Percentiles rank a stretch among this genome's conserved stretches.
Conservation (phyloP, 2,888 invertebrate species). For the Ceramica pisi region DNA sequence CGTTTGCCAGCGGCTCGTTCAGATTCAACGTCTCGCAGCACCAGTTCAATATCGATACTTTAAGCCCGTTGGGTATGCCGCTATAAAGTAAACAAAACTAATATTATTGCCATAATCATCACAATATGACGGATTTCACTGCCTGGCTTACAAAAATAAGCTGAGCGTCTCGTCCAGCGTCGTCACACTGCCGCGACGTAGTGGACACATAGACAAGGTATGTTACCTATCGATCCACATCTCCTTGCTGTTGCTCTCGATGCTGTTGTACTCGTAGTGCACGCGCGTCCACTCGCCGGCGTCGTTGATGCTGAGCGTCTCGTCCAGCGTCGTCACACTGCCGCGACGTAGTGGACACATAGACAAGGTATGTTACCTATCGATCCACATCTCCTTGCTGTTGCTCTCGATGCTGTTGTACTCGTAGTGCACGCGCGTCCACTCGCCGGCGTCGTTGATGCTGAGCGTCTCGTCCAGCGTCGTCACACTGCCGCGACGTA, state of each 20-base stretch:
- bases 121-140: not conserved
- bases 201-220: not conserved
- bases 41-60: constrained; percentile 85
- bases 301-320: constrained; percentile 85
- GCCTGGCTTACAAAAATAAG: too few relatives aligned
- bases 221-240: constrained; percentile 79
- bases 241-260: constrained; percentile 78
- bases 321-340: constrained; percentile 1
- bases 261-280: constrained; percentile 1
- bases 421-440: constrained; percentile 78
- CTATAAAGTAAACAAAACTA: constrained; percentile 65
- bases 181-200: not conserved
- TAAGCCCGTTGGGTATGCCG: constrained; percentile 81
- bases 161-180: not conserved
- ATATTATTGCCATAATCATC: not conserved
- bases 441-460: constrained; percentile 85
- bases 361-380: not conserved
- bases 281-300: constrained; percentile 86
- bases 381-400: constrained; percentile 86
- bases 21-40: constrained; percentile 83
- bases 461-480: constrained; percentile 75
- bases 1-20: constrained; percentile 82
- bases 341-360: not conserved
- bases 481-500: not conserved
- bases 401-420: constrained; percentile 64